Evolutionary conservation across 2,888 invertebrate genomes (phyloP).

Genomic region (Hofmannophila pseudospretella): DNA sequence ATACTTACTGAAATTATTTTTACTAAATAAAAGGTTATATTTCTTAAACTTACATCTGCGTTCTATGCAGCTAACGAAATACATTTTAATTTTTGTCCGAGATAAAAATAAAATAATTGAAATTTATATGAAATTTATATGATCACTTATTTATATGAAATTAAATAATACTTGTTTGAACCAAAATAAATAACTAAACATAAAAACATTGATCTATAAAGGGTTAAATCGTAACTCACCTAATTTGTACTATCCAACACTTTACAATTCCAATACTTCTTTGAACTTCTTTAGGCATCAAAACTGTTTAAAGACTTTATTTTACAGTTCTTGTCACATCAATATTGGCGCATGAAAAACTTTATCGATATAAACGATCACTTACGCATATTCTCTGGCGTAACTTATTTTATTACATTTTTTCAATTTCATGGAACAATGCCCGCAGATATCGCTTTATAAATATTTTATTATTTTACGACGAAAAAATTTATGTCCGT

Average conservation of each 20-base stretch:
- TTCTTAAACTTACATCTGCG: too few species aligned
- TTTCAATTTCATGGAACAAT: constrained; percentile 56
- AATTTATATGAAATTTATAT: too few species aligned
- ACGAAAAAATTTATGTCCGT: not conserved
- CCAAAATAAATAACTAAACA: too few species aligned
- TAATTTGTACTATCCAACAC: constrained; percentile 1
- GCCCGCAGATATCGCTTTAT: constrained; percentile 25
- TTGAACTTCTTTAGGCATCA: constrained; percentile 16
- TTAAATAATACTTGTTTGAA: too few species aligned
- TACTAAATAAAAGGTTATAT: too few species aligned
- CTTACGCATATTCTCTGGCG: constrained; percentile 44
- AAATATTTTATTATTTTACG: constrained; percentile 15
- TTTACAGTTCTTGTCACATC: constrained; percentile 8
- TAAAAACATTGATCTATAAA: too few species aligned
- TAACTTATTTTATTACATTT: constrained; percentile 45
- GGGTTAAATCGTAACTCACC: too few species aligned
- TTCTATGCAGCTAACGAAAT: too few species aligned
- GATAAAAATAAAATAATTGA: too few species aligned
- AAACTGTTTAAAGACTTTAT: constrained; percentile 5
- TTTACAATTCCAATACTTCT: constrained; percentile 22
- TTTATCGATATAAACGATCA: constrained; percentile 35
- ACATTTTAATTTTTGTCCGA: too few species aligned
- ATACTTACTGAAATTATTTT: too few species aligned
- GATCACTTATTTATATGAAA: too few species aligned
- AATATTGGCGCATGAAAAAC: constrained; percentile 30